Evolutionary conservation across 2,797 vertebrate genomes (phyloP), one percentile per base, ranked within the genome.

Genomic region (Amniataba percoides): DNA sequence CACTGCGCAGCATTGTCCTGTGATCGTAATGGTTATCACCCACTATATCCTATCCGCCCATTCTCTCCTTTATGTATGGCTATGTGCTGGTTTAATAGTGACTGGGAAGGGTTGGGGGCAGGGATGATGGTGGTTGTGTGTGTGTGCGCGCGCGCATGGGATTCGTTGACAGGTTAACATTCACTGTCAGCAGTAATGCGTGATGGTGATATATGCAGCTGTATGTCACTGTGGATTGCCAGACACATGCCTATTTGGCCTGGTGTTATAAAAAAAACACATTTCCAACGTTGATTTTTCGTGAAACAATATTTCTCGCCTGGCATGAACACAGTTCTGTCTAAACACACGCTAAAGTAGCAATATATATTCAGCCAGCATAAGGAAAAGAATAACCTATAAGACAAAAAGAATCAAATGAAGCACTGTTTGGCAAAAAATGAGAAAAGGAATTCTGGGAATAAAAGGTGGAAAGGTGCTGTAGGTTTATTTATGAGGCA

Each of bases 141-240:
- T 36, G 34, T 36, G 34, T 36, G 34, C 8, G 74, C 49, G 66
- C 61, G 27, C 1, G 5, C 27, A 31, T 67, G 34, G 65, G 72
- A 83, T 81, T 83, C 34, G 70, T 85, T 91, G 92, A 90, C 92
- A 92, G 92, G 86, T 90, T 88, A 89, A 87, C 81, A 83, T 81
- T 88, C 81, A 80, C 84, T 92, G 91, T 94, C 93, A 91, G 87
- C 87, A 87, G 77, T 88, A 87, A 91, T 89, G 80, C 11, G 53
- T 62, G 73, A 84, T 84, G 77, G 62, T 82, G 86, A 91, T 90
- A 72, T 89, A 89, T 89, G 78, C 51, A 51, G 39, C 80, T 83
- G 84, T 85, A 91, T 82, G 88, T 92, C 88, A 90, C 74, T 45
- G 68, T 74, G 65, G 43, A 49, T 77, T 71, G 65, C 49, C 86